phyloP scores from a whole-genome alignment of 2,113 vertebrate genomes.

The Hyla sarda region DNA sequence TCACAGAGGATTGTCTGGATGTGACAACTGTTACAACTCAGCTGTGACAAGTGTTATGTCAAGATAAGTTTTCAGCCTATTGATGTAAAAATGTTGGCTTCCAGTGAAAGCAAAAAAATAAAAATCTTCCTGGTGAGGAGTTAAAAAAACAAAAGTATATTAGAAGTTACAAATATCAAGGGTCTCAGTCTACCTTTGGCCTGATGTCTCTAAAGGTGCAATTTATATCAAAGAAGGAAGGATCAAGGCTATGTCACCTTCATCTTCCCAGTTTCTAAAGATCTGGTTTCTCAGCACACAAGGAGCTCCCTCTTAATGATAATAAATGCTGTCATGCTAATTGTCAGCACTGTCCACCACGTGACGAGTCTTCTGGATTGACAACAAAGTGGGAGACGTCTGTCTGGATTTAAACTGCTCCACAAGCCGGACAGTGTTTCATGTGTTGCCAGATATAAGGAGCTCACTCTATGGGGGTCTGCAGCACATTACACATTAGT shows the following conservation, averaged over 20 bases:
- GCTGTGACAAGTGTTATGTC: neutral
- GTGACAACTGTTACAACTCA: neutral
- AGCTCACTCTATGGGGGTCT: neutral
- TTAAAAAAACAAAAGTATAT: neutral
- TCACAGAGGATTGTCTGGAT: neutral
- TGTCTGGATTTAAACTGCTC: neutral
- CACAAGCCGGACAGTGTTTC: neutral
- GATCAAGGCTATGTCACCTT: neutral
- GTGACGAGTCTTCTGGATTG: neutral
- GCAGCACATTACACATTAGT: neutral
- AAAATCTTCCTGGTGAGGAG: no score
- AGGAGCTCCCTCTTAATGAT: neutral
- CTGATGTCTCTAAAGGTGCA: neutral
- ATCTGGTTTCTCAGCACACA: neutral
- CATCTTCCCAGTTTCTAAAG: neutral
- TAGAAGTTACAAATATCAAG: neutral
- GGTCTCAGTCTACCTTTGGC: no score
- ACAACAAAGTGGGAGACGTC: conserved; percentile 9
- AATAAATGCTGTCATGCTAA: neutral
- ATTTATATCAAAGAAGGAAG: neutral
- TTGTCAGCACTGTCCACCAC: neutral
- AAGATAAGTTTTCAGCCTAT: neutral
- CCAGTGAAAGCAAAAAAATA: neutral
- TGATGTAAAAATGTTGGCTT: neutral
- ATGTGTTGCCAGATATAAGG: neutral